Evolutionary conservation across 2,113 vertebrate species (phyloP).

Genomic region (Colinus virginianus): DNA sequence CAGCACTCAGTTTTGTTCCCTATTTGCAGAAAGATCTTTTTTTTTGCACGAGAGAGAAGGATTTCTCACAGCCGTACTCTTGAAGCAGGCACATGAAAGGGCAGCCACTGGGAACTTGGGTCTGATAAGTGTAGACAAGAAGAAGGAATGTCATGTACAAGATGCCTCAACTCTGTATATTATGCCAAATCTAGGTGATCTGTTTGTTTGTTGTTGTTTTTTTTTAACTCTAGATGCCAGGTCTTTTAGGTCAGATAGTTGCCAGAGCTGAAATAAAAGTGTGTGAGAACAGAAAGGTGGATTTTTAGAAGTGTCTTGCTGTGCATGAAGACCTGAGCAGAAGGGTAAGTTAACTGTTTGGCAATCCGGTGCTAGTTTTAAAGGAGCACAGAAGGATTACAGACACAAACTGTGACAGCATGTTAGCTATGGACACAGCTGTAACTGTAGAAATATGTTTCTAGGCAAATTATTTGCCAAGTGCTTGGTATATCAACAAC

Average conservation of each 20-base stretch:
- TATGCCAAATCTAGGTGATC: not conserved
- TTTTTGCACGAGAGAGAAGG: not conserved
- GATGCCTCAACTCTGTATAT: not conserved
- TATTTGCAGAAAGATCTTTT: not conserved
- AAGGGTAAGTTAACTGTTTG: not conserved
- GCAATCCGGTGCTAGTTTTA: not conserved
- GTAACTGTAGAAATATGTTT: constrained; percentile 9
- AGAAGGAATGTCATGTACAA: not conserved
- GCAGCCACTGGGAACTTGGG: not conserved
- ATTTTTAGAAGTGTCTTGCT: not conserved
- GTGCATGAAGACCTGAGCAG: not conserved
- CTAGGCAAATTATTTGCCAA: constrained; percentile 34
- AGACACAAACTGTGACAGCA: constrained; percentile 1
- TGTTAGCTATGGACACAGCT: constrained; percentile 25
- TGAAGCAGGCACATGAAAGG: not conserved
- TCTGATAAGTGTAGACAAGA: not conserved
- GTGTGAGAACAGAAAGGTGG: not conserved
- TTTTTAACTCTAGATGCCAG: not conserved
- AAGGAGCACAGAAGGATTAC: constrained; percentile 7
- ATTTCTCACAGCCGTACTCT: not conserved
- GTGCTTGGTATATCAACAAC: constrained; percentile 12
- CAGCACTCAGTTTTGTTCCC: not conserved
- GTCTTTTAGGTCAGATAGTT: not conserved
- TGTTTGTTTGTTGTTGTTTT: not conserved
- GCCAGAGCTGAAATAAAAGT: not conserved